Percentiles rank a stretch among this genome's conserved stretches.
phyloP scores from a whole-genome alignment of 2,797 vertebrate genomes.

The Buceros bicornis region DNA sequence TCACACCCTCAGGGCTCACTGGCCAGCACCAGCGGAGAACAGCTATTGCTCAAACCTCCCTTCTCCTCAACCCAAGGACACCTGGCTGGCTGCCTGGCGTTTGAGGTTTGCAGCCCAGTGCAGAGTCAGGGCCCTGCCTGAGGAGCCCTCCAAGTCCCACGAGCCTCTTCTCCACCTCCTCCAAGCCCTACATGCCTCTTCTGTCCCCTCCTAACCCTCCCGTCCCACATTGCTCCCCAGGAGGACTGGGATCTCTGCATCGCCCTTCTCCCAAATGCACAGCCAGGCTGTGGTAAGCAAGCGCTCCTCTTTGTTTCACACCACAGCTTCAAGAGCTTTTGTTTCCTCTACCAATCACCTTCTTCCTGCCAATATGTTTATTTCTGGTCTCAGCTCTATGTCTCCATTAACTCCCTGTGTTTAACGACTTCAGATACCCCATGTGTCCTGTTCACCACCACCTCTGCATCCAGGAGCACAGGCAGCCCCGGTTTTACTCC shows the following conservation, averaged over 20 bases:
- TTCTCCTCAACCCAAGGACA: not conserved
- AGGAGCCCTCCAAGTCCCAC: not conserved
- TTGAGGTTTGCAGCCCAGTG: not conserved
- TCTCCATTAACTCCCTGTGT: not conserved
- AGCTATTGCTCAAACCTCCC: not conserved
- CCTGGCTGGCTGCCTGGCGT: not conserved
- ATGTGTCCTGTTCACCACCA: not conserved
- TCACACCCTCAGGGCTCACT: fast-evolving
- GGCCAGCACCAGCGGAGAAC: fast-evolving
- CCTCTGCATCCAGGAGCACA: not conserved
- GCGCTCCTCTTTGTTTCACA: not conserved
- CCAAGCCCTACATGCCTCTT: not conserved
- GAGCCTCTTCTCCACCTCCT: not conserved
- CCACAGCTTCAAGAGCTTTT: not conserved
- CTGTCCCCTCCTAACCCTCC: not conserved
- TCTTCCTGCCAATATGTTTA: not conserved
- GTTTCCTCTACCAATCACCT: not conserved
- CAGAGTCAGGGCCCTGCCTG: not conserved
- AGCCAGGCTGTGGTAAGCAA: fast-evolving
- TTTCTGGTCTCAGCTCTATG: not conserved
- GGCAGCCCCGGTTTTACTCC: not conserved
- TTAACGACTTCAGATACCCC: not conserved
- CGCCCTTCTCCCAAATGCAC: not conserved
- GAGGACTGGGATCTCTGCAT: not conserved
- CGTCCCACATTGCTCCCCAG: not conserved